These are phyloP conservation scores for Macrophya alboannulata DNA, from an alignment of 2,888 invertebrate genomes.

Conservation along the genomic window DNA sequence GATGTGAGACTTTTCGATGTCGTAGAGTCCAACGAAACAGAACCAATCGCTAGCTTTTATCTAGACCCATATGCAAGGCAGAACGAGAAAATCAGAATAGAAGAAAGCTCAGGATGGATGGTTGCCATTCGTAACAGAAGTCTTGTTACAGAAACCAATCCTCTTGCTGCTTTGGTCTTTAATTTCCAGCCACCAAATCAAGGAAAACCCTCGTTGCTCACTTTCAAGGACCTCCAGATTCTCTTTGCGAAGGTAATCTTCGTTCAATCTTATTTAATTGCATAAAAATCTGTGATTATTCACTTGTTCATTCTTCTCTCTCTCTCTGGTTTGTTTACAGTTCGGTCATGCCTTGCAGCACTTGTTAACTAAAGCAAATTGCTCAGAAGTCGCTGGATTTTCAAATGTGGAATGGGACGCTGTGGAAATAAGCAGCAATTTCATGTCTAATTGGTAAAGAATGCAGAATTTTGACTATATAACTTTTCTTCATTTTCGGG, in stretches of 20 bases:
- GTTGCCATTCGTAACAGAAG: constrained; percentile 90
- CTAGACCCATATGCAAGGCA: constrained; percentile 90
- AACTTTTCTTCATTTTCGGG: background rate
- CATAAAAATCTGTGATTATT: constrained; percentile 20
- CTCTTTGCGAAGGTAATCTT: constrained; percentile 87
- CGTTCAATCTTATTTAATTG: constrained; percentile 8
- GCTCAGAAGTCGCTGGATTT: constrained; percentile 92
- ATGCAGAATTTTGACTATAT: background rate
- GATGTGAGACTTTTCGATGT: constrained; percentile 93
- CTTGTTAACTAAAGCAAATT: constrained; percentile 90
- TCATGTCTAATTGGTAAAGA: constrained; percentile 89
- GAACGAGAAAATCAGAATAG: constrained; percentile 84
- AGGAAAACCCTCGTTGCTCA: constrained; percentile 87
- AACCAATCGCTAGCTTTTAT: constrained; percentile 91
- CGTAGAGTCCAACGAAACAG: constrained; percentile 85
- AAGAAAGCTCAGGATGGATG: constrained; percentile 88
- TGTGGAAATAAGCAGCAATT: constrained; percentile 90
- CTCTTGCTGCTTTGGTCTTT: constrained; percentile 91
- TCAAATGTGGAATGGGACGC: constrained; percentile 97
- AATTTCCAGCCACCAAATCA: constrained; percentile 88
- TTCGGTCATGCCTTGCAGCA: constrained; percentile 95
- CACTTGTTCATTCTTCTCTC: constrained; percentile 9
- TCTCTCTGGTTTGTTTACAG: constrained; percentile 74
- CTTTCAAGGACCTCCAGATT: constrained; percentile 88
- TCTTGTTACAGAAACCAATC: constrained; percentile 84